These are phyloP conservation scores for Saccopteryx bilineata DNA, from an alignment of 2,113 vertebrate genomes.

Conservation along the genomic window DNA sequence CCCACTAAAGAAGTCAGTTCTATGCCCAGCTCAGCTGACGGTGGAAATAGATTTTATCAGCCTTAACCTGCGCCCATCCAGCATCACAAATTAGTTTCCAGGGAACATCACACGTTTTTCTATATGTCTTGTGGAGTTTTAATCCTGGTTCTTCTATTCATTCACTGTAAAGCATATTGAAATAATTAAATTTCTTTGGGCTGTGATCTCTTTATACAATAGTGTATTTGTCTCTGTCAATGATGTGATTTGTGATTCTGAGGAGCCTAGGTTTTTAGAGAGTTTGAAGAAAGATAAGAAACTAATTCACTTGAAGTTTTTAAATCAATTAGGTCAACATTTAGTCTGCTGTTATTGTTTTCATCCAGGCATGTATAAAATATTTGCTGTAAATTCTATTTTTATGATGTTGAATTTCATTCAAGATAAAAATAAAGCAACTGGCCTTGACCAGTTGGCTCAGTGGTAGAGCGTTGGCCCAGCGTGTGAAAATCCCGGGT, in stretches of 20 bases:
- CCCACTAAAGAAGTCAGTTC: not conserved
- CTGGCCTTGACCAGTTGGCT: too few species aligned
- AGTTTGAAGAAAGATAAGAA: not conserved
- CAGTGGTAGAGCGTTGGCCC: too few species aligned
- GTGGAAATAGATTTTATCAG: not conserved
- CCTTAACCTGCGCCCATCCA: not conserved
- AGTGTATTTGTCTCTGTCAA: not conserved
- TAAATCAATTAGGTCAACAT: not conserved
- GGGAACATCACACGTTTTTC: not conserved
- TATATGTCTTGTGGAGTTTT: not conserved
- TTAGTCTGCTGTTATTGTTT: slow-evolving; percentile 2
- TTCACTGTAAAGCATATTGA: not conserved
- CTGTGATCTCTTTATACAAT: not conserved
- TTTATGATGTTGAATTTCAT: not conserved
- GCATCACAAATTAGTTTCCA: not conserved
- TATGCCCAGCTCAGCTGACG: not conserved
- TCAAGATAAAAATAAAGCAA: slow-evolving; percentile 4
- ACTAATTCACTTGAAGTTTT: not conserved
- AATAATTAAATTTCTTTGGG: not conserved
- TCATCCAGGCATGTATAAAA: not conserved
- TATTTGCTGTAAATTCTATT: not conserved
- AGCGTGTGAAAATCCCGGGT: too few species aligned
- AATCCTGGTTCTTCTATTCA: not conserved
- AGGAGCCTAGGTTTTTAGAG: not conserved
- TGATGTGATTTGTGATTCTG: not conserved